Evolutionary conservation across 2,797 vertebrate genomes (phyloP).

Genomic region (Hyperoplus lanceolatus): DNA sequence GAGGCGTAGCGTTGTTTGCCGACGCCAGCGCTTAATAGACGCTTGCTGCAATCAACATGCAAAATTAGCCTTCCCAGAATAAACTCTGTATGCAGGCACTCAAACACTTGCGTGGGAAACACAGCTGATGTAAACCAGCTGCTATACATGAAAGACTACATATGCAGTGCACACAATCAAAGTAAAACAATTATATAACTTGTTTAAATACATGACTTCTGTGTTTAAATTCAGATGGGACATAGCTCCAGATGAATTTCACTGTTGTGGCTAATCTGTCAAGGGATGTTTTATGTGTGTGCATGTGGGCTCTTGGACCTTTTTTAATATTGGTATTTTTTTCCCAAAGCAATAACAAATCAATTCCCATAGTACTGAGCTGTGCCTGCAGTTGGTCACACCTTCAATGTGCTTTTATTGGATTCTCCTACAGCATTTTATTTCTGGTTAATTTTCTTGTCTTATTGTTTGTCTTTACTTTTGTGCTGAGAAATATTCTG

Average conservation of each 20-base stretch:
- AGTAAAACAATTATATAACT: not conserved
- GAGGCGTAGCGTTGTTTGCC: too few species aligned
- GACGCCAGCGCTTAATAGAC: too few species aligned
- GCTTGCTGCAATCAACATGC: too few species aligned
- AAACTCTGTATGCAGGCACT: not conserved
- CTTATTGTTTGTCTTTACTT: constrained; percentile 2
- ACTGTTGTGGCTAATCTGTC: not conserved
- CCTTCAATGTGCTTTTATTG: not conserved
- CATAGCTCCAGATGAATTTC: not conserved
- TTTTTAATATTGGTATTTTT: constrained; percentile 25
- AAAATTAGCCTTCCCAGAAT: not conserved
- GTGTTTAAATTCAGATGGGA: not conserved
- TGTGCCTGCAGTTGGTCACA: not conserved
- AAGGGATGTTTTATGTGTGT: not conserved
- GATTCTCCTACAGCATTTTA: not conserved
- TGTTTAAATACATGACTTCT: not conserved
- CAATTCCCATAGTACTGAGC: not conserved
- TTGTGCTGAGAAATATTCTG: not conserved
- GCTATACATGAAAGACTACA: not conserved
- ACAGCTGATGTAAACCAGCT: constrained; percentile 14
- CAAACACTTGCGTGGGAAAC: not conserved
- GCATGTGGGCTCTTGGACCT: not conserved
- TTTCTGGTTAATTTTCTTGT: not conserved
- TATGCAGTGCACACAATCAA: not conserved
- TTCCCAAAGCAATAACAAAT: not conserved